Evolutionary conservation across 2,888 invertebrate genomes (phyloP).

Genomic region (Dicyrtomina minuta): DNA sequence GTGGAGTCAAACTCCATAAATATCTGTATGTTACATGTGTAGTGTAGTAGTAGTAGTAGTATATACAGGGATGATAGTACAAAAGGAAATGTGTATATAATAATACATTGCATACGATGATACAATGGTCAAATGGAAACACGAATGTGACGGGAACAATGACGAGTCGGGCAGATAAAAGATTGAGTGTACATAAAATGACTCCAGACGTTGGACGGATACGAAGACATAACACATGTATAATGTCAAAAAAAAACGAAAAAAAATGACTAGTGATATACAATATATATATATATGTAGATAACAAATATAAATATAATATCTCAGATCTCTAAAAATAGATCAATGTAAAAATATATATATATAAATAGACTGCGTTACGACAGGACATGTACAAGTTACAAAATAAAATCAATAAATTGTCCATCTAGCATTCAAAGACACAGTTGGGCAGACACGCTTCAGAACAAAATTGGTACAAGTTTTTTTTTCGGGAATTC

Average conservation of each 20-base stretch:
- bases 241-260: slow-evolving; percentile 6
- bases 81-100: slow-evolving; percentile 9
- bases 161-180: slow-evolving; percentile 33
- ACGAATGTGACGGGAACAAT: slow-evolving; percentile 22
- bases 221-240: slow-evolving; percentile 16
- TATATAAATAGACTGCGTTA: slow-evolving; percentile 21
- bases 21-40: too few relatives aligned
- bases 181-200: slow-evolving; percentile 26
- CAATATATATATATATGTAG: neutral
- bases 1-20: too few relatives aligned
- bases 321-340: neutral
- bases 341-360: neutral
- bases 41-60: too few relatives aligned
- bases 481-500: slow-evolving; percentile 17
- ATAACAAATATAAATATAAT: slow-evolving; percentile 16
- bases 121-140: slow-evolving; percentile 24
- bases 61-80: neutral
- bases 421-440: slow-evolving; percentile 31
- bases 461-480: slow-evolving; percentile 20
- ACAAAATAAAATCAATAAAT: slow-evolving; percentile 33
- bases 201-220: slow-evolving; percentile 25
- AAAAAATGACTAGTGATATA: slow-evolving; percentile 4
- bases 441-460: slow-evolving; percentile 19
- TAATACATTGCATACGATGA: slow-evolving; percentile 22
- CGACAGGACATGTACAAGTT: slow-evolving; percentile 30